These are phyloP conservation scores for Benthochromis sp. DNA, from an alignment of 2,113 vertebrate genomes.

Conservation along the genomic window DNA sequence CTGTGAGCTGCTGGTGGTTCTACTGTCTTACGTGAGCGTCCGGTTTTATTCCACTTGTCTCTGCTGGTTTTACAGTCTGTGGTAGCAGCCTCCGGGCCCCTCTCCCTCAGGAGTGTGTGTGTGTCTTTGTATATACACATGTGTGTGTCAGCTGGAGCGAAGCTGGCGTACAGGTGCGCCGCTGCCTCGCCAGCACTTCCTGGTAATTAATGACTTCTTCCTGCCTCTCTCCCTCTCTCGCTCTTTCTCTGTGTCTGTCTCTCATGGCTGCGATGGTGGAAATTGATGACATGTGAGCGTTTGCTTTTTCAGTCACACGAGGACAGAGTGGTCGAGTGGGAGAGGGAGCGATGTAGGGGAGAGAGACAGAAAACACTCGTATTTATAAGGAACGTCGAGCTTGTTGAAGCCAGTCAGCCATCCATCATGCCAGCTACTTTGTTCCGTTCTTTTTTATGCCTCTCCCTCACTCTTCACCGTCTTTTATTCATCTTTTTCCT, in stretches of 20 bases:
- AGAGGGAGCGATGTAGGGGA: not conserved
- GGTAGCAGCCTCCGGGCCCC: not conserved
- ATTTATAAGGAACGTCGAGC: not conserved
- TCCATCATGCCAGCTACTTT: not conserved
- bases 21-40: not conserved
- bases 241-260: not conserved
- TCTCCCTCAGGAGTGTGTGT: constrained; percentile 23
- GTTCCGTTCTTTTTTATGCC: not conserved
- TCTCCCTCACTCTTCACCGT: not conserved
- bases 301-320: constrained; percentile 32
- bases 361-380: not conserved
- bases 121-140: not conserved
- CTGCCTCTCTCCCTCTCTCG: constrained; percentile 7
- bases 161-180: constrained; percentile 65
- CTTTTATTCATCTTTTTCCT: not conserved
- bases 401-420: not conserved
- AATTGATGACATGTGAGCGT: constrained; percentile 53
- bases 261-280: not conserved
- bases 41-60: not conserved
- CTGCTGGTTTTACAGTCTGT: not conserved
- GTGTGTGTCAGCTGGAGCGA: constrained; percentile 48
- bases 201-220: constrained; percentile 72
- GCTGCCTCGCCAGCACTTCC: constrained; percentile 67
- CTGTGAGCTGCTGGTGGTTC: not conserved
- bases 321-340: constrained; percentile 7